Conservation (phyloP, 2,113 vertebrate species). For the Corythornis vintsioides region DNA sequence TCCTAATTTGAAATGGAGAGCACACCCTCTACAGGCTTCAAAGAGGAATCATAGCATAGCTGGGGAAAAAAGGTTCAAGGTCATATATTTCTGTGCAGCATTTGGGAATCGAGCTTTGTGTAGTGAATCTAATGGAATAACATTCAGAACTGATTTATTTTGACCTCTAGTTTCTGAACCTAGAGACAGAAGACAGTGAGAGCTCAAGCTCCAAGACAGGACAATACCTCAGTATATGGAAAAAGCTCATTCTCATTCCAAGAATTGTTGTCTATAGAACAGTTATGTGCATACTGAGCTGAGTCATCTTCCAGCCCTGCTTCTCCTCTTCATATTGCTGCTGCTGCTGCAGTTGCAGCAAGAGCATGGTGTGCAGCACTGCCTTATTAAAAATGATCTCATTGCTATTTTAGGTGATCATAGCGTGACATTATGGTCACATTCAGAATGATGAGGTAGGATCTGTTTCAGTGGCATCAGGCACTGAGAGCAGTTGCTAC, state of each 20-base stretch:
- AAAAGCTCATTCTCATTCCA: background rate
- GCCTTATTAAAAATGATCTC: background rate
- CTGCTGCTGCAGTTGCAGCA: background rate
- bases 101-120: background rate
- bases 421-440: background rate
- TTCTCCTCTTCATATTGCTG: background rate
- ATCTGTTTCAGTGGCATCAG: background rate
- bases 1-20: conserved; percentile 37
- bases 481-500: background rate
- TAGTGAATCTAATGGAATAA: background rate
- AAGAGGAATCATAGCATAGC: background rate
- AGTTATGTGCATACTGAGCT: background rate
- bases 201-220: background rate
- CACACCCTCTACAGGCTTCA: conserved; percentile 61
- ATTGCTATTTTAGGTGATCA: background rate
- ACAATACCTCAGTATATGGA: background rate
- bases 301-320: background rate
- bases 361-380: background rate
- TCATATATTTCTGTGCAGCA: background rate
- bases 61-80: background rate
- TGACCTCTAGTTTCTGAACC: background rate
- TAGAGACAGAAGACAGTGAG: background rate
- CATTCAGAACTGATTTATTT: background rate
- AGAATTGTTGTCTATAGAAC: background rate
- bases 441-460: background rate